These are phyloP conservation scores for Monodelphis domestica DNA, from an alignment of 2,797 vertebrate genomes.

Conservation along the genomic window DNA sequence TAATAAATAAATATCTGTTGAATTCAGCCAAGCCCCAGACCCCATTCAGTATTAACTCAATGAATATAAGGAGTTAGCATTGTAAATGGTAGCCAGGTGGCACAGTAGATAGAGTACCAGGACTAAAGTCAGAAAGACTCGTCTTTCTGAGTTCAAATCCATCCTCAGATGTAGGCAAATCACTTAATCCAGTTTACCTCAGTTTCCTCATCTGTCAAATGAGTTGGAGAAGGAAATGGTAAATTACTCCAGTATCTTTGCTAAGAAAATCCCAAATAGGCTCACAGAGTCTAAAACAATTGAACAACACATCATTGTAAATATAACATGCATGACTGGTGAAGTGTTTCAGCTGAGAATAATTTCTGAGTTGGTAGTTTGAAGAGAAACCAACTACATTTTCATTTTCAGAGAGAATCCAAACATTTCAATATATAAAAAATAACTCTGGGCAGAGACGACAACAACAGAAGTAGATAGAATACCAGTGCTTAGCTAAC, in stretches of 20 bases:
- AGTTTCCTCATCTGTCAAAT: no score
- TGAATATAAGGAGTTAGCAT: not conserved
- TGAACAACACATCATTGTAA: not conserved
- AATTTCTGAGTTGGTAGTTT: not conserved
- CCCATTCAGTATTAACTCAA: not conserved
- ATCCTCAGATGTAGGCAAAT: no score
- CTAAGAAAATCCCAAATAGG: no score
- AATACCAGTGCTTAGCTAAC: not conserved
- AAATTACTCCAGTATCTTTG: no score
- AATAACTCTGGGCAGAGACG: not conserved
- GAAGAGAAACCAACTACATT: not conserved
- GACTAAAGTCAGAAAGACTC: no score
- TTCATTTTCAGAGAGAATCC: not conserved
- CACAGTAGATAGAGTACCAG: no score
- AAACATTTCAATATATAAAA: not conserved
- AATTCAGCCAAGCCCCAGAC: not conserved
- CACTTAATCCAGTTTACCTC: no score
- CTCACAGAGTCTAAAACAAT: no score
- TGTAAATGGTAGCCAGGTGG: no score
- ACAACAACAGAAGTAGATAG: conserved; percentile 1
- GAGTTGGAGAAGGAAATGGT: no score
- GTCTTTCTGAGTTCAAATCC: no score
- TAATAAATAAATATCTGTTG: not conserved
- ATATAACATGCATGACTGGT: not conserved
- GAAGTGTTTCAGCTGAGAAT: not conserved